Base-by-base conservation (phyloP, 37 sponge, comb jelly and placozoan genomes). In the Petrosia ficiformis region DNA sequence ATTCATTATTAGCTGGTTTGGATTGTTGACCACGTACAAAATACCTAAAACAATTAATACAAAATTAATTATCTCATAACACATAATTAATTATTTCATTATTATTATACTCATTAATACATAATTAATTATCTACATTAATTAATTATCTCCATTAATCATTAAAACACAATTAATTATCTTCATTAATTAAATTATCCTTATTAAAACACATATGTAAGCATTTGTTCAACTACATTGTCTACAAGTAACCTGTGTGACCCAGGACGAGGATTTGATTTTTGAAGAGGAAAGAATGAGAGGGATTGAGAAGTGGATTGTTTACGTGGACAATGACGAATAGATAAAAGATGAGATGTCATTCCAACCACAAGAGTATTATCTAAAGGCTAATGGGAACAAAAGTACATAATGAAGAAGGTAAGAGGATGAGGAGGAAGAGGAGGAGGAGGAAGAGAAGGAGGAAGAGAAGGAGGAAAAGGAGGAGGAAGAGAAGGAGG, bases 341-440 rank as follows among this genome's bases (percentile, higher is more conserved):
- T 87, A 60, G 91, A 87, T 16, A 98, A 78, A 3, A 92, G 76
- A 26, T 83, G 79, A 29, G 71, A 90, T 21, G 89, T 88, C 94
- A 95, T 95, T 34, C 96, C 99, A 57, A 92, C 99, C 32, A 90
- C 88, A 0, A 98, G 79, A 69, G 90, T 92, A 42, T 79, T 89
- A 52, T 98, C 89, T 11, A 83, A 70, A 1, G 99, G 89, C 97
- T 97, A 76, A 28, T 42, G 73, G 34, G 29, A 44, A 25, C 43
- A 57, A 29, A 67, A 31, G 37, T n/a, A n/a, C n/a, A n/a, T n/a
- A n/a, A 30, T 28, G 33, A 4, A 30, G 32, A 56, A 39, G 4
- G 69, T 67, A 67, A 59, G 65, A 59, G 63, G 34, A 24, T 30
- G 80, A 70, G 21, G 16, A 1, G 31, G 66, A 24, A 54, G 67